Evolutionary conservation across 2,888 invertebrate genomes (phyloP), one percentile per base, ranked within the genome.

Genomic region (Papilio elwesi): DNA sequence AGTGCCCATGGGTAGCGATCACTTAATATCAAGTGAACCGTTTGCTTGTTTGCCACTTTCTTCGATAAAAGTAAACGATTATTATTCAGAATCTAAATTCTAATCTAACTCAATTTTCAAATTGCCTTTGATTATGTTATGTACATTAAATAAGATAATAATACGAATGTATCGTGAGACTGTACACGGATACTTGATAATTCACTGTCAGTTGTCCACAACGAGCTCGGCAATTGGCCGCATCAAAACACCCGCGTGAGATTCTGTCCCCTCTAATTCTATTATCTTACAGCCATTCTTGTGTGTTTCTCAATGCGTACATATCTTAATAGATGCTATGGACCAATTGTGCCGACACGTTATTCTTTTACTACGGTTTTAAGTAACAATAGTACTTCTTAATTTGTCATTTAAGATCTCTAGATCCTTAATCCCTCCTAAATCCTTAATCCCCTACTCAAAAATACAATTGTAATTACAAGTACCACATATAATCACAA

Each of bases 241-340:
- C 49, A 55, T 53, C 68, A 73, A 72, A 73, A 68, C 68, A 71
- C 69, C 75, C 51, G 74, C 87, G 89, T 88, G 88, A 85, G 89
- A 88, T 77, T 74, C 74, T 77, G 78, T 80, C 80, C 77, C 77
- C 82, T 79, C 84, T 87, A 85, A 88, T 88, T 89, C 87, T 85
- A 89, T 88, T 89, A 87, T 88, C 83, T 82, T 79, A 38, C 36
- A 26, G 26, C 10, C 16, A 53, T 70, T 67, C 76, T 77, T 67
- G 80, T 82, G 80, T 81, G 81, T 87, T 86, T 84, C 85, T 81
- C 81, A 78, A 55, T 79, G 75, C 71, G 67, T 57, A 68, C 15
- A 49, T 66, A 12, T 59, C 38, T 51, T 57, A 51, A 43, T 9
- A 48, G 70, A 9, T 69, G 70, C 15, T 26, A 52, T 74, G 75